These are phyloP conservation scores for Capitulum mitella DNA, from an alignment of 2,888 invertebrate species.

Conservation along the genomic window DNA sequence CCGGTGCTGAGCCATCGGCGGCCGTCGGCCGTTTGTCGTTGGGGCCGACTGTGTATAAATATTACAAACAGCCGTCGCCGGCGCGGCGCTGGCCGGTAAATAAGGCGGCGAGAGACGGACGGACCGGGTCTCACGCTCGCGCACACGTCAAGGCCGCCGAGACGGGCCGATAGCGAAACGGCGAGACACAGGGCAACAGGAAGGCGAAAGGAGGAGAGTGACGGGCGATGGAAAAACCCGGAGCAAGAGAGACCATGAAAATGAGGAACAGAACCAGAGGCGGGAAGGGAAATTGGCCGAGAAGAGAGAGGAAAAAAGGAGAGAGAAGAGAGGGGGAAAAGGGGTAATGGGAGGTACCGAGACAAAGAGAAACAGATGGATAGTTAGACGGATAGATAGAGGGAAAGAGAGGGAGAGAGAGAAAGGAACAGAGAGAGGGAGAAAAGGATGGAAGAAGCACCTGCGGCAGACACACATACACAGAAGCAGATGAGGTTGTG, in stretches of 20 bases:
- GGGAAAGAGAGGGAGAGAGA: too few relatives aligned
- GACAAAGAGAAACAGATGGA: too few relatives aligned
- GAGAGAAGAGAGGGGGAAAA: not conserved
- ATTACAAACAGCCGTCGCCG: slow-evolving; percentile 6
- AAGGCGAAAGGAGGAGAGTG: not conserved
- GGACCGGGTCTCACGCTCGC: too few relatives aligned
- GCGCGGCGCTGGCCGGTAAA: not conserved
- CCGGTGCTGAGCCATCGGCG: not conserved
- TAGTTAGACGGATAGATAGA: too few relatives aligned
- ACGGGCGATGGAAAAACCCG: too few relatives aligned
- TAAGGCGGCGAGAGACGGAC: not conserved
- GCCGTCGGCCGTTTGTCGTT: not conserved
- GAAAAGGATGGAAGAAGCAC: too few relatives aligned
- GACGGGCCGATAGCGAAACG: too few relatives aligned
- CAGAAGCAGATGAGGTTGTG: too few relatives aligned
- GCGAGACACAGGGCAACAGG: not conserved
- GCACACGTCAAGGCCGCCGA: too few relatives aligned
- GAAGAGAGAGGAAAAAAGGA: not conserved
- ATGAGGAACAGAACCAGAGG: not conserved
- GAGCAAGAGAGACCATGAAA: not conserved
- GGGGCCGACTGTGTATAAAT: not conserved
- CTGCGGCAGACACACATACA: too few relatives aligned
- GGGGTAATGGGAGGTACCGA: not conserved
- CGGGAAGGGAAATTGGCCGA: not conserved
- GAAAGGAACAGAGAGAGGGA: too few relatives aligned